Base-by-base conservation (phyloP, 2,888 invertebrate species). In the Adela reaumurella region DNA sequence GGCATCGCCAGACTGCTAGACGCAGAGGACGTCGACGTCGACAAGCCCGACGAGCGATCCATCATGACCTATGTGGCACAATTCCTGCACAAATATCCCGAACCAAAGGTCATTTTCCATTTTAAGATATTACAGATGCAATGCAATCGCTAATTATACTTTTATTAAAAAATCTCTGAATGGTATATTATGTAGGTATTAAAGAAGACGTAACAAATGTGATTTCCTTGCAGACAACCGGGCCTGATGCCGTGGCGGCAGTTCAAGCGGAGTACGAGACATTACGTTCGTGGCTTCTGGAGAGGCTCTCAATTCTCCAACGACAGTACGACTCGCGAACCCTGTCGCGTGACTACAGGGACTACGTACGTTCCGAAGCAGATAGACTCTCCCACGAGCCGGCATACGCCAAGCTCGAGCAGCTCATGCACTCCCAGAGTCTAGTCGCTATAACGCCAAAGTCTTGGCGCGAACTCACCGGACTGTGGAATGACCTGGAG, bases 61-160 rank as follows among this genome's bases (percentile, higher is more conserved):
- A 94, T 97, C 60, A 97, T 97, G 97, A 97, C 97, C 24, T 97
- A 97, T 69, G 96, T 97, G 53, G 96, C 97, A 42, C 97, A 97
- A 80, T 97, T 97, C 76, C 82, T 97, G 64, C 95, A 97, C 70
- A 94, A 95, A 77, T 93, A 92, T 74, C 92, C 92, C 45, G 92
- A 93, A 79, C 91, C 92, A 47, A 90, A 87, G 74, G 85, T 84
- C 54, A 62, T n/a, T n/a, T n/a, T n/a, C n/a, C n/a, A n/a, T n/a
- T n/a, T n/a, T n/a, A n/a, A n/a, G n/a, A n/a, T n/a, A n/a, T n/a
- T n/a, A n/a, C n/a, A n/a, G n/a, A n/a, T n/a, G n/a, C n/a, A n/a
- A n/a, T n/a, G n/a, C n/a, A n/a, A n/a, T n/a, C n/a, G n/a, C n/a
- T n/a, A n/a, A n/a, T n/a, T n/a, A n/a, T n/a, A n/a, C n/a, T n/a